Evolutionary conservation across 1,140 invertebrate species (phyloP), one percentile per base, ranked within the genome.

Genomic region (Phocides pigmalion): DNA sequence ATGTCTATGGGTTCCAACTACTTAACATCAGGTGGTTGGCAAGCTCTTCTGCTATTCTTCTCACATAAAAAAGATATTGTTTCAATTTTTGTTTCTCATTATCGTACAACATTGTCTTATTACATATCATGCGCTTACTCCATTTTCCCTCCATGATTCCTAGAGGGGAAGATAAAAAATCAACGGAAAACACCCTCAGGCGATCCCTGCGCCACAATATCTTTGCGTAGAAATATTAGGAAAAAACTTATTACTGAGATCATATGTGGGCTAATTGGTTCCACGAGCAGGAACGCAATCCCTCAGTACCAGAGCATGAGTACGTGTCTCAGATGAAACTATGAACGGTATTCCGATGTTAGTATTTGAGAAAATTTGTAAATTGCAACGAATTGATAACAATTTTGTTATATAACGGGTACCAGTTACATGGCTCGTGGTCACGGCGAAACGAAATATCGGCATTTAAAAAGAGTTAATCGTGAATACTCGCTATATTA

Each of bases 191-290:
- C 15, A 9, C 35, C 35, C 35, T 5, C 16, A 12, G 42, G 37
- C 35, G 17, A 22, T 54, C 0, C 15, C 19, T 42, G 19, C 22
- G 41, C 16, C 25, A 42, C 54, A 58, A 58, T 46, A 50, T 28
- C 47, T 20, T 47, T 47, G 47, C 44, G 47, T 61, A 62, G 56
- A 69, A 64, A 71, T 76, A 75, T 72, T 71, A 76, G 62, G 69
- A 79, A 79, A 79, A 76, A 80, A 72, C 70, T 73, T 70, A 73
- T 75, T 82, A 81, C 68, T 67, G 39, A 72, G 76, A 84, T 74
- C 70, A 79, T 74, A 76, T 77, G 72, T 75, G 76, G 65, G 69
- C 78, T 83, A 83, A 85, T 86, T 82, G 82, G 77, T 84, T 80
- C 68, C 67, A 72, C 64, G 72, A 72, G 70, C 73, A 70, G 73